Evolutionary conservation across 2,797 vertebrate genomes (phyloP).

Genomic region (Girardinus metallicus): DNA sequence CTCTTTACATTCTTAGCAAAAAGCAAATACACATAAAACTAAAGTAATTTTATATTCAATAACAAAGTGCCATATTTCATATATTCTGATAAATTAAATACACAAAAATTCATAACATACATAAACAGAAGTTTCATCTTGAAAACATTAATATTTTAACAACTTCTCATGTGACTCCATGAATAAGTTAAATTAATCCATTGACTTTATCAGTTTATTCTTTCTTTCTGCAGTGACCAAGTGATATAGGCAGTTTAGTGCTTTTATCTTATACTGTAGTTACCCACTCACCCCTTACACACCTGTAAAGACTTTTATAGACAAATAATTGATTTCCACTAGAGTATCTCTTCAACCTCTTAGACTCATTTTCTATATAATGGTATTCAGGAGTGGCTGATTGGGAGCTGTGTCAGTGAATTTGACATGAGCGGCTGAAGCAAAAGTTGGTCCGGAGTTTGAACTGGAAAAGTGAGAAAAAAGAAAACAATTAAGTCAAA

Average conservation of each 20-base stretch:
- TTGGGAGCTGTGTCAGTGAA: slow-evolving; percentile 91
- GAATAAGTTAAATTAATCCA: slow-evolving; percentile 26
- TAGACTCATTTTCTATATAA: slow-evolving; percentile 2
- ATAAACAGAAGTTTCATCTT: slow-evolving; percentile 57
- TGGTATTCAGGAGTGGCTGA: slow-evolving; percentile 87
- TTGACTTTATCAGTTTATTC: slow-evolving; percentile 16
- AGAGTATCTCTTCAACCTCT: slow-evolving; percentile 25
- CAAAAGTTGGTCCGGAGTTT: slow-evolving; percentile 88
- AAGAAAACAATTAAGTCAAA: background rate
- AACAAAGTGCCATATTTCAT: slow-evolving; percentile 90
- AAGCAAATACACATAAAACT: slow-evolving; percentile 36
- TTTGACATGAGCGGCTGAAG: slow-evolving; percentile 90
- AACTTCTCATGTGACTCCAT: slow-evolving; percentile 21
- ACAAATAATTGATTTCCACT: slow-evolving; percentile 13
- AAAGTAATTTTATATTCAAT: slow-evolving; percentile 69
- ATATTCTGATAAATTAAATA: slow-evolving; percentile 93
- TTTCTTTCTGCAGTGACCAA: slow-evolving; percentile 8
- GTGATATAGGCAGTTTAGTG: slow-evolving; percentile 18
- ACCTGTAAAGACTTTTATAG: background rate
- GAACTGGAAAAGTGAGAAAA: slow-evolving; percentile 77
- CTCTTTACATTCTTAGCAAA: slow-evolving; percentile 18
- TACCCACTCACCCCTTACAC: slow-evolving; percentile 6
- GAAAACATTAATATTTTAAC: slow-evolving; percentile 24
- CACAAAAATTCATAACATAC: slow-evolving; percentile 71
- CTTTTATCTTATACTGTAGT: background rate